These are phyloP conservation scores for Calidris pugnax DNA, from an alignment of 2,113 vertebrate genomes.

Conservation along the genomic window DNA sequence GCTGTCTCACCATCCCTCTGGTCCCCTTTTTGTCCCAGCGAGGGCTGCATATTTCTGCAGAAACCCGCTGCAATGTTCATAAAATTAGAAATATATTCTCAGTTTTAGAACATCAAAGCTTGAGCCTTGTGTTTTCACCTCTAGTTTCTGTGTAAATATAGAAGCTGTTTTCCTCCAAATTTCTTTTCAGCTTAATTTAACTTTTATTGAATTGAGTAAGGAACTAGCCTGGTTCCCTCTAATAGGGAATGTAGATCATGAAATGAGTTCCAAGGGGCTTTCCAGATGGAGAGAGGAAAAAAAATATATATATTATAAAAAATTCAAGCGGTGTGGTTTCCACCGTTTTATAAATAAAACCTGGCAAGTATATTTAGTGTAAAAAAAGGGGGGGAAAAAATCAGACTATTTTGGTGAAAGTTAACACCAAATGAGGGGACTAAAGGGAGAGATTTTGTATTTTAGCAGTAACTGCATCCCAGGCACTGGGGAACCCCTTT, in stretches of 20 bases:
- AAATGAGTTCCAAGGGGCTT: background rate
- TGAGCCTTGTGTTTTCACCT: background rate
- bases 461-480: background rate
- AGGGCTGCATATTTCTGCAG: background rate
- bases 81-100: background rate
- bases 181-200: background rate
- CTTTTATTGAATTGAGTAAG: background rate
- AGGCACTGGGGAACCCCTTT: background rate
- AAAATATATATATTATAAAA: background rate
- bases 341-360: conserved; percentile 9
- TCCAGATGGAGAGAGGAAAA: conserved; percentile 3
- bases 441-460: background rate
- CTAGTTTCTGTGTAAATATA: background rate
- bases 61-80: background rate
- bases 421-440: no score
- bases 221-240: background rate
- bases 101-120: background rate
- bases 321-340: background rate
- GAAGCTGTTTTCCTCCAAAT: background rate
- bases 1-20: accelerated
- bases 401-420: background rate
- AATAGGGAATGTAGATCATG: background rate
- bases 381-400: background rate
- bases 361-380: background rate
- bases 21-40: background rate